Percentiles rank a stretch among this genome's conserved stretches.
These are phyloP conservation scores for Oscarella lobularis DNA, from an alignment of 37 sponge, comb jelly and placozoan species.

Conservation along the genomic window DNA sequence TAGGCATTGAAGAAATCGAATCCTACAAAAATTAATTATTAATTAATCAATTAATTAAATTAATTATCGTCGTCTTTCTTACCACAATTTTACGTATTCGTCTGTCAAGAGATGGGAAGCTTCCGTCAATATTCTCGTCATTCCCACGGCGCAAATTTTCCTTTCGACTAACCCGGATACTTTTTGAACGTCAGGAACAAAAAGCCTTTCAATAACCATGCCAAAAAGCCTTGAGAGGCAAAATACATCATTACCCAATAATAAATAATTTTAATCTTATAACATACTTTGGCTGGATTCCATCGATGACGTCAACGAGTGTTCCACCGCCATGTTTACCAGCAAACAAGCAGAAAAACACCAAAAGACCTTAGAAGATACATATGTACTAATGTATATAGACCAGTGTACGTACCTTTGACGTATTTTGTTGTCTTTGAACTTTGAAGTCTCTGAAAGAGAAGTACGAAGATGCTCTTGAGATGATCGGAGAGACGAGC, in stretches of 20 bases:
- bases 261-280: background rate
- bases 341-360: constrained; percentile 80
- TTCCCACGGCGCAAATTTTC: constrained; percentile 91
- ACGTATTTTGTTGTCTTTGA: constrained; percentile 90
- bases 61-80: background rate
- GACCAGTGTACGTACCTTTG: constrained; percentile 25
- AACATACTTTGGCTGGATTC: constrained; percentile 60
- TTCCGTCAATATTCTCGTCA: constrained; percentile 87
- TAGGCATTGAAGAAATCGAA: constrained; percentile 57
- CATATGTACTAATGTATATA: background rate
- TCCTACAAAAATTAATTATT: constrained; percentile 15
- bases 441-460: constrained; percentile 86
- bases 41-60: background rate
- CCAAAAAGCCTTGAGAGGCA: constrained; percentile 47
- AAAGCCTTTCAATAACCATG: constrained; percentile 88
- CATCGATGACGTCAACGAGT: constrained; percentile 64
- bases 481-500: constrained; percentile 30
- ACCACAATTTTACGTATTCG: background rate
- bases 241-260: background rate
- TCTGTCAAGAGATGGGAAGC: constrained; percentile 63
- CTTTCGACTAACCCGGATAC: constrained; percentile 58
- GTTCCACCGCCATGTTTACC: constrained; percentile 67
- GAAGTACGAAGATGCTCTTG: constrained; percentile 67
- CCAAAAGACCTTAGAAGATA: constrained; percentile 35
- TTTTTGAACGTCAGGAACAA: constrained; percentile 77